These are phyloP conservation scores for Phoxinus dragarum DNA, from an alignment of 2,797 vertebrate species.

Conservation along the genomic window DNA sequence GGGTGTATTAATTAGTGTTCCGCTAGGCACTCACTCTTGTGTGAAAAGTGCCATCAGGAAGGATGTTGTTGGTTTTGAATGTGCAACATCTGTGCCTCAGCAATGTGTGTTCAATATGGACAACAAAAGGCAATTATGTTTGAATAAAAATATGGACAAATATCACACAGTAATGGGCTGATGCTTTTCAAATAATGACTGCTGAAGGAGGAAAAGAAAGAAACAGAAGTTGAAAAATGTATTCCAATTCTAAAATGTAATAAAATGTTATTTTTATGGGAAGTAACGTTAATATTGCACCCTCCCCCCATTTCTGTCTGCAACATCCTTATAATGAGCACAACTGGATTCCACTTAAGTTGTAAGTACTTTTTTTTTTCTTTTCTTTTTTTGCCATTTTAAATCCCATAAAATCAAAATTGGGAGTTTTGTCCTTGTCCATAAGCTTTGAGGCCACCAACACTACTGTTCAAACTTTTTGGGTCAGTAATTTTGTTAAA, in stretches of 20 bases:
- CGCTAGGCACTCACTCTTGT: slow-evolving; percentile 55
- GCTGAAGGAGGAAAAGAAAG: neutral
- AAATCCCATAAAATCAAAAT: neutral
- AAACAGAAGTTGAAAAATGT: neutral
- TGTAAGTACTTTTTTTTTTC: too few species aligned
- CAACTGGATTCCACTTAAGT: slow-evolving; percentile 7
- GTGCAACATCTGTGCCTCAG: slow-evolving; percentile 51
- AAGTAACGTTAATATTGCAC: neutral
- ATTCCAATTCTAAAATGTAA: neutral
- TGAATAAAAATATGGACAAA: slow-evolving; percentile 21
- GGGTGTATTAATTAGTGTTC: slow-evolving; percentile 57
- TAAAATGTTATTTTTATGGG: neutral
- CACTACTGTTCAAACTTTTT: too few species aligned
- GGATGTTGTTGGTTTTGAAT: slow-evolving; percentile 39
- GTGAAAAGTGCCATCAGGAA: slow-evolving; percentile 55
- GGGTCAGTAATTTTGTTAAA: too few species aligned
- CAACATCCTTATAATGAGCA: neutral
- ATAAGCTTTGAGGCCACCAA: neutral
- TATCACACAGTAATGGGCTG: neutral
- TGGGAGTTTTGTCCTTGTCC: neutral
- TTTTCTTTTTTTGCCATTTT: neutral
- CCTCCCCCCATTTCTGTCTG: neutral
- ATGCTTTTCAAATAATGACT: slow-evolving; percentile 18
- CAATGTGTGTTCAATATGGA: slow-evolving; percentile 4
- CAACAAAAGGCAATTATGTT: slow-evolving; percentile 23